These are phyloP conservation scores for Progne subis DNA, from an alignment of 2,113 vertebrate species.

Conservation along the genomic window DNA sequence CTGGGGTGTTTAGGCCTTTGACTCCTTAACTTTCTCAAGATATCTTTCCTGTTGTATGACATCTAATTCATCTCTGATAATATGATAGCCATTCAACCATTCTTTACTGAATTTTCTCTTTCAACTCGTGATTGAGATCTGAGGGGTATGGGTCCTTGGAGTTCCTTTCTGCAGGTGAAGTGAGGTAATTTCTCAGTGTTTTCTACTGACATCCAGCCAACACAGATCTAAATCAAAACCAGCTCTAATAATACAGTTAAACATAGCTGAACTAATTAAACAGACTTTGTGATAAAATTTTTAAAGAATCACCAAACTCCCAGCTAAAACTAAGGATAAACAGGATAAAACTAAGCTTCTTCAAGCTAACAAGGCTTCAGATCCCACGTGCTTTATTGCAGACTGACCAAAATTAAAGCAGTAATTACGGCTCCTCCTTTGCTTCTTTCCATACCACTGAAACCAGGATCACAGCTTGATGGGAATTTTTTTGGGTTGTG, in stretches of 20 bases:
- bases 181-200: not conserved
- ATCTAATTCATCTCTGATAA: not conserved
- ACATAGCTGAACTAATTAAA: not conserved
- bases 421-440: not conserved
- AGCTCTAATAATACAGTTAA: not conserved
- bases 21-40: not conserved
- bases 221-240: not conserved
- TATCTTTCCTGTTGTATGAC: not conserved
- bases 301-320: not conserved
- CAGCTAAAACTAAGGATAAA: too few relatives aligned
- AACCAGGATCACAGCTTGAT: not conserved
- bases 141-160: not conserved
- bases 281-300: not conserved
- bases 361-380: not conserved
- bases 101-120: not conserved
- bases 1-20: not conserved
- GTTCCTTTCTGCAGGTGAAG: not conserved
- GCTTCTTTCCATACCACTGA: accelerated
- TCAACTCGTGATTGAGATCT: not conserved
- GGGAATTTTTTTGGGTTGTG: not conserved
- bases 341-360: not conserved
- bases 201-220: not conserved
- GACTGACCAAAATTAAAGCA: not conserved
- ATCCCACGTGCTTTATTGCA: accelerated
- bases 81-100: not conserved